Evolutionary conservation across 2,113 vertebrate genomes (phyloP).

Genomic region (Saguinus midas): DNA sequence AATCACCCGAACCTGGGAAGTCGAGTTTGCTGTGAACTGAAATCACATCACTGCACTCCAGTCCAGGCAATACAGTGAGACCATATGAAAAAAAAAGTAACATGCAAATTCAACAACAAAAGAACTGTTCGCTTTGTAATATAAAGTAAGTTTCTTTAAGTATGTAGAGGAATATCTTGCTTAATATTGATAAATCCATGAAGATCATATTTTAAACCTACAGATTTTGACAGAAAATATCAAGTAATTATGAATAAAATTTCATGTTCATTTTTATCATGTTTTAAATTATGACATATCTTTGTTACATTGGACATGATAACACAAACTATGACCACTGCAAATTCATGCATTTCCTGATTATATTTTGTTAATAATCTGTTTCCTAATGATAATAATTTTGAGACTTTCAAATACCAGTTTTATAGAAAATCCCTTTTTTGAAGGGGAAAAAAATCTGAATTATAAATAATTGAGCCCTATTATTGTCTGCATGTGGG

Average conservation of each 20-base stretch:
- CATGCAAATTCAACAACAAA: background rate
- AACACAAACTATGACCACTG: conserved; percentile 3
- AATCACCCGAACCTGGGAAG: no score
- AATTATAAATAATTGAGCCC: conserved; percentile 78
- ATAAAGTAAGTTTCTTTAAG: background rate
- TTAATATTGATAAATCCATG: background rate
- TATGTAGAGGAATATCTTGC: background rate
- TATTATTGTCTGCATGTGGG: conserved; percentile 61
- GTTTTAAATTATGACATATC: background rate
- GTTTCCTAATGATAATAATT: conserved; percentile 67
- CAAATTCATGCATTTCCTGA: conserved; percentile 44
- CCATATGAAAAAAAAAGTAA: no score
- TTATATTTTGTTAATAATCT: conserved; percentile 67
- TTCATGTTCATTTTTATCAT: background rate
- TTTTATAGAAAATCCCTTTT: conserved; percentile 65
- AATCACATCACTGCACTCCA: no score
- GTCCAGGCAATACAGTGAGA: no score
- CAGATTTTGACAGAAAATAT: background rate
- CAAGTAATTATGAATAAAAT: background rate
- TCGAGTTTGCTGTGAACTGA: no score
- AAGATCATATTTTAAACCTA: background rate
- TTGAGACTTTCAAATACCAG: conserved; percentile 47
- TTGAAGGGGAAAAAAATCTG: conserved; percentile 41
- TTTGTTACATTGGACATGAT: background rate
- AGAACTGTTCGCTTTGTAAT: background rate